phyloP scores from a whole-genome alignment of 2,113 vertebrate species.

The Tragelaphus strepsiceros region DNA sequence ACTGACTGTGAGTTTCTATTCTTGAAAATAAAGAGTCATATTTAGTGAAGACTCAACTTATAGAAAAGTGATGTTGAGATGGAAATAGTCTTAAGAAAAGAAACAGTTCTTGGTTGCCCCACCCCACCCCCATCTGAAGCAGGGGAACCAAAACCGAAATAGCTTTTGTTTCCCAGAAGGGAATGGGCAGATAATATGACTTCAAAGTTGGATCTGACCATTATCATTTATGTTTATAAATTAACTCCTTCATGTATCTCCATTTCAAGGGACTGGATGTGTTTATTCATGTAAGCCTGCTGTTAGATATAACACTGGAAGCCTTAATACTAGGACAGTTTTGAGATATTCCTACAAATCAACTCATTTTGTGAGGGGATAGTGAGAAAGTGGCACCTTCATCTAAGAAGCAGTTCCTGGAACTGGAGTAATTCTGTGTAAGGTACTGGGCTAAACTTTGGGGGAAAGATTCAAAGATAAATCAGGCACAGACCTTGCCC shows the following conservation, averaged over 20 bases:
- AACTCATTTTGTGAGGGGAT: not conserved
- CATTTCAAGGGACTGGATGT: conserved; percentile 1
- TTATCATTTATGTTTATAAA: conserved; percentile 42
- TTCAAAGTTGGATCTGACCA: not conserved
- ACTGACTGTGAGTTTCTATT: not conserved
- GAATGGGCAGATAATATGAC: not conserved
- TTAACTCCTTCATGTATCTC: not conserved
- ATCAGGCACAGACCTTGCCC: not conserved
- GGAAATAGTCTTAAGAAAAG: conserved; percentile 56
- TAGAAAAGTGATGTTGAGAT: conserved; percentile 21
- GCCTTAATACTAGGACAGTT: not conserved
- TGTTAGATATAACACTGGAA: not conserved
- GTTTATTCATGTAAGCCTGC: conserved; percentile 30
- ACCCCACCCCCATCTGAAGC: not conserved
- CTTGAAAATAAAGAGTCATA: not conserved
- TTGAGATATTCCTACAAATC: not conserved
- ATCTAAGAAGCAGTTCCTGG: not conserved
- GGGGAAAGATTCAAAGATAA: not conserved
- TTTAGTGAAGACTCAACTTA: conserved; percentile 34
- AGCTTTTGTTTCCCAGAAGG: conserved; percentile 25
- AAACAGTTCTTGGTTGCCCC: not conserved
- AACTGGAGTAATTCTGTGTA: not conserved
- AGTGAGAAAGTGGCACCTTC: not conserved
- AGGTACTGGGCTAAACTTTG: not conserved
- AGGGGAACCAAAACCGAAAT: conserved; percentile 15